Base-by-base conservation (phyloP, 1,140 invertebrate genomes). In the Psix sp. region DNA sequence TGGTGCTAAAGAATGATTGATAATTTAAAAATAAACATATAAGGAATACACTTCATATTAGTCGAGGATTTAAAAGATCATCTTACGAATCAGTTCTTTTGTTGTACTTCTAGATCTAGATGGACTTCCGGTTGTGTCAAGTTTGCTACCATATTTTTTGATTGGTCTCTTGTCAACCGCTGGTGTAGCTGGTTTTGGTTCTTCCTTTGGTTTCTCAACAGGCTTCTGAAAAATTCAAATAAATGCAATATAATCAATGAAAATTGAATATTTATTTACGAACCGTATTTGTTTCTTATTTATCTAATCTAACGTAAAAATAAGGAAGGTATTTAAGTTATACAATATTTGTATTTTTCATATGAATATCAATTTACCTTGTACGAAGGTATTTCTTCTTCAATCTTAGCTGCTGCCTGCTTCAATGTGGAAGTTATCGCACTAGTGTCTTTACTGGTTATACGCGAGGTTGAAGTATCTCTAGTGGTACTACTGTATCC, bases 51-150 rank as follows among this genome's bases (percentile, higher is more conserved):
- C 3, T 24, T 24, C 7, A 7, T 24, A 24, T 24, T 4, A 24
- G 21, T 4, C 21, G 7, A 70, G 17, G 39, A 43, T 49, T 26
- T n/a, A n/a, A n/a, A n/a, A n/a, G n/a, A n/a, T n/a, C n/a, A n/a
- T 90, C 92, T 90, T 89, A 96, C 94, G 88, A 80, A 94, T 92
- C 65, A 97, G 86, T 88, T 97, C 95, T 88, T 96, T 96, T 0
- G 95, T 97, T 14, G 94, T 90, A 82, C 93, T 96, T 72, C 95
- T 91, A 7, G 95, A 96, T 84, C 95, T 90, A 80, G 94, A 88
- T 75, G 93, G 88, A 85, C 91, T 93, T 31, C 92, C 92, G 6
- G 91, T 90, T 5, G 92, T 89, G 75, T 94, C 93, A 13, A 92
- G 86, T 80, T 91, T 92, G 33, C 89, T 89, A 35, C 93, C 93